These are phyloP conservation scores for Ditula angustiorana DNA, from an alignment of 2,888 invertebrate genomes.

Conservation along the genomic window DNA sequence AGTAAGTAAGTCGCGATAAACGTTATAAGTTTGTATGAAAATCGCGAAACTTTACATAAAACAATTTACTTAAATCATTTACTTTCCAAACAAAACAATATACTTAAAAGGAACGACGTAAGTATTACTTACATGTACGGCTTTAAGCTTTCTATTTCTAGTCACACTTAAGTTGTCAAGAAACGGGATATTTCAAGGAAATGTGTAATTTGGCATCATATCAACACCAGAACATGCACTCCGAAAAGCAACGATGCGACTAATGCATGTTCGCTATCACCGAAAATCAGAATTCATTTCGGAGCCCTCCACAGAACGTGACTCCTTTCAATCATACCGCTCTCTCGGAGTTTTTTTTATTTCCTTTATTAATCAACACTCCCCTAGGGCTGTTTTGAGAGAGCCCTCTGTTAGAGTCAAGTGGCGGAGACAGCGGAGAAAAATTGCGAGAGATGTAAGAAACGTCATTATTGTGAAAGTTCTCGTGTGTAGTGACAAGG, in stretches of 20 bases:
- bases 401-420: slow-evolving; percentile 72
- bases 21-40: too few relatives aligned
- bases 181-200: slow-evolving; percentile 16
- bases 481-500: slow-evolving; percentile 41
- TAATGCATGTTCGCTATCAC: slow-evolving; percentile 36
- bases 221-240: slow-evolving; percentile 29
- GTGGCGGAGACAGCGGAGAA: slow-evolving; percentile 68
- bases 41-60: too few relatives aligned
- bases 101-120: too few relatives aligned
- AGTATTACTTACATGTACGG: too few relatives aligned
- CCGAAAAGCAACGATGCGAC: slow-evolving; percentile 27
- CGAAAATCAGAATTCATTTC: slow-evolving; percentile 42
- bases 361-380: slow-evolving; percentile 78
- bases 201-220: slow-evolving; percentile 23
- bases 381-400: slow-evolving; percentile 70
- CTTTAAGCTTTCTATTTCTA: background rate
- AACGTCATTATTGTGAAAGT: slow-evolving; percentile 40
- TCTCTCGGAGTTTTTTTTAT: slow-evolving; percentile 62
- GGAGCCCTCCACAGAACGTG: slow-evolving; percentile 43
- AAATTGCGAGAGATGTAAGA: slow-evolving; percentile 64
- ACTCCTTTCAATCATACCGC: slow-evolving; percentile 59
- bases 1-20: too few relatives aligned
- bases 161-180: too few relatives aligned
- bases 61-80: too few relatives aligned
- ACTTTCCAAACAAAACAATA: too few relatives aligned